Evolutionary conservation across 23 tunicate species (phyloP), one percentile per base, ranked within the genome.

Genomic region (Oikopleura dioica): DNA sequence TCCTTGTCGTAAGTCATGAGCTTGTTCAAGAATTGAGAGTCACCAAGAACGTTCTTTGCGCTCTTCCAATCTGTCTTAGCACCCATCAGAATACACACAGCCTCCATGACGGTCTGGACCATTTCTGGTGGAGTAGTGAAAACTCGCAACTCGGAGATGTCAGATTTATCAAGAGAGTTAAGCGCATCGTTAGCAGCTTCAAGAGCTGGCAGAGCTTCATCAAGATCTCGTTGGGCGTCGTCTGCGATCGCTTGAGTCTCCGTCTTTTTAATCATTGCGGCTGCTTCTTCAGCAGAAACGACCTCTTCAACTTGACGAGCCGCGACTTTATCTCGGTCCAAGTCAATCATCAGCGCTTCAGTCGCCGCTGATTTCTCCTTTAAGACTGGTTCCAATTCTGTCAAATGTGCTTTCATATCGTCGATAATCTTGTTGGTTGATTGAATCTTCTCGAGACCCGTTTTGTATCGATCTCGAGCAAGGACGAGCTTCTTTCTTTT

Each of bases 161-260:
- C 96, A 35, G 84, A 78, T 77, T 89, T 89, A 67, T 89, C 96
- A 37, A 89, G 75, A 51, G 96, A 83, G 67, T 89, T 86, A 34
- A 89, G 79, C 1, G 96, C 96, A 68, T 89, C 84, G 79, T 89
- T 89, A 35, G 96, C 96, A 31, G 78, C 78, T 68, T 77, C 59
- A 35, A 89, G 72, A 5, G 84, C 81, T 23, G 96, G 96, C 31
- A 89, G 78, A 9, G 96, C 96, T 58, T 89, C 96, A 68, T 84
- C 81, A 68, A 89, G 68, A 76, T 89, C 96, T 38, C 84, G 79
- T 77, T 89, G 96, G 23, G 96, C 96, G 44, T 89, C 96, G 44
- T 79, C 89, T 1, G 96, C 96, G 36, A 89, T 89, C 37, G 96
- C 96, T 82, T 89, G 96, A 0, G 96, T 89, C 59, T 89, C 96